Evolutionary conservation across 2,888 invertebrate genomes (phyloP), one percentile per base, ranked within the genome.

Genomic region (Notocelia uddmanniana): DNA sequence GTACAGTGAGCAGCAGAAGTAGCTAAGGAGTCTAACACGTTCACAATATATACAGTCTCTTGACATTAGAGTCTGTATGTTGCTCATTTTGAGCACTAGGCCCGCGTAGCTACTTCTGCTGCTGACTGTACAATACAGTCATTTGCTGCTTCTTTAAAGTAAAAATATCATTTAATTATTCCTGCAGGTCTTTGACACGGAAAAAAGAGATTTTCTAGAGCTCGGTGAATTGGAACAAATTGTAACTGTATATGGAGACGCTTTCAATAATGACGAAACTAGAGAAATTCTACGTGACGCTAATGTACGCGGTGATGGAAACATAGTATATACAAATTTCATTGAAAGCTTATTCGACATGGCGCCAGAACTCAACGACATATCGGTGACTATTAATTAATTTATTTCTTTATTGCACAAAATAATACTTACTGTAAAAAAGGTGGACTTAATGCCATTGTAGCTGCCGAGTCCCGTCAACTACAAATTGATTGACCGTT

Each of bases 101-200:
- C n/a, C n/a, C n/a, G n/a, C n/a, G n/a, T n/a, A n/a, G n/a, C n/a
- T n/a, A n/a, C n/a, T n/a, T n/a, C n/a, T n/a, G n/a, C n/a, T n/a
- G n/a, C n/a, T n/a, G n/a, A n/a, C n/a, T n/a, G 41, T 41, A 41
- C 13, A 41, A 41, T 2, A 13, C 13, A 13, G 31, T 37, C 13
- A 3, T n/a, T n/a, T 1, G n/a, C 37, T 45, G n/a, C n/a, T 18
- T 18, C 9, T 19, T 50, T 10, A 10, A 9, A 55, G 64, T 10
- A 10, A 9, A 55, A 67, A 18, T 34, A 48, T 26, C 5, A 19
- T 13, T 11, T 41, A 26, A 19, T 68, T 50, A 45, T 68, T 21
- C 73, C 73, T 77, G n/a, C 74, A 93, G 93, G 82, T 91, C 5
- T 93, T 93, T 73, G 93, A 93, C 79, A 89, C 89, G 31, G 93